These are phyloP conservation scores for Barbus barbus DNA, from an alignment of 2,113 vertebrate genomes.

Conservation along the genomic window DNA sequence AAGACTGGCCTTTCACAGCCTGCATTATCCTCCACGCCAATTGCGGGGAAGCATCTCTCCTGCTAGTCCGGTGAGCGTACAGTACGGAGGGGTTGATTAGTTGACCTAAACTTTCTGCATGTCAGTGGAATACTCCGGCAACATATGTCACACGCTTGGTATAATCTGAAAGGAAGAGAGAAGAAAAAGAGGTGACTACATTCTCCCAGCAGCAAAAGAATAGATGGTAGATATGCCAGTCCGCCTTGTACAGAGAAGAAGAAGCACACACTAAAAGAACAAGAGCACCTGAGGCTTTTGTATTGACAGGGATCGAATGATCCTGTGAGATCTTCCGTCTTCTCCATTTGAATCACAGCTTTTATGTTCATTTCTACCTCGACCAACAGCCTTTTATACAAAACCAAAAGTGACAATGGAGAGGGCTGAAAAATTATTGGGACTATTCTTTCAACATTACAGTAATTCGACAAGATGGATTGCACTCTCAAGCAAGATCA, in stretches of 20 bases:
- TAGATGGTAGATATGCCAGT: constrained; percentile 27
- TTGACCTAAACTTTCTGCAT: constrained; percentile 71
- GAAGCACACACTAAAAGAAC: neutral
- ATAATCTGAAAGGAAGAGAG: constrained; percentile 17
- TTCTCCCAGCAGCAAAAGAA: constrained; percentile 21
- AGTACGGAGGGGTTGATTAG: constrained; percentile 72
- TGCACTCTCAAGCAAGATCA: constrained; percentile 57
- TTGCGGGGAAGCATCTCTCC: constrained; percentile 66
- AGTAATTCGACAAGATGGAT: constrained; percentile 68
- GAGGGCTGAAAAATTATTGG: constrained; percentile 56
- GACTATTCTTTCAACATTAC: constrained; percentile 59
- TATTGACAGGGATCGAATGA: constrained; percentile 38
- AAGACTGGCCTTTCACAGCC: constrained; percentile 73
- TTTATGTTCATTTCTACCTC: constrained; percentile 46
- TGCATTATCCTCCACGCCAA: constrained; percentile 71
- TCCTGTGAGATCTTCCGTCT: constrained; percentile 26
- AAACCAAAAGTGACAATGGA: constrained; percentile 53
- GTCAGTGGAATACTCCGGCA: constrained; percentile 66
- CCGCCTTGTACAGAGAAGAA: neutral
- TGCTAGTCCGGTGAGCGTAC: constrained; percentile 60
- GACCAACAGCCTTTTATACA: constrained; percentile 55
- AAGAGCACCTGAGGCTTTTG: constrained; percentile 32
- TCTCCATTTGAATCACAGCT: constrained; percentile 41
- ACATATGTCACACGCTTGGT: constrained; percentile 1
- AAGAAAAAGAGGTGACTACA: constrained; percentile 45